Base-by-base conservation (phyloP, 2,888 invertebrate genomes). In the Euspilapteryx auroguttella region DNA sequence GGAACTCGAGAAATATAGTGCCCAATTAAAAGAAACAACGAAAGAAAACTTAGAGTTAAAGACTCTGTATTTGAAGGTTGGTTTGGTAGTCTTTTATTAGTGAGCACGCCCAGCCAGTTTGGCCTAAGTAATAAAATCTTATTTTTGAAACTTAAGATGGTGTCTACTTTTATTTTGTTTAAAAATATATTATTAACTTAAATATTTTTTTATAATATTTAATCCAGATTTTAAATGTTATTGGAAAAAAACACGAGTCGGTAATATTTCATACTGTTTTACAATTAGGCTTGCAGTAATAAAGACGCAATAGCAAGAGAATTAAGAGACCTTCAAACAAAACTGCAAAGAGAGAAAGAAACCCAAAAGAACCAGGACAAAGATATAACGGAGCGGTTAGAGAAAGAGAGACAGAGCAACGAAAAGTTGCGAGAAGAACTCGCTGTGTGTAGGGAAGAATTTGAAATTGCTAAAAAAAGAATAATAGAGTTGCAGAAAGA, bases 251-350 rank as follows among this genome's bases (percentile, higher is more conserved):
- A n/a, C n/a, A n/a, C n/a, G n/a, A n/a, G n/a, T n/a, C n/a, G n/a
- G n/a, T n/a, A 17, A 6, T 17, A 6, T 17, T 17, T 8, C 17
- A 17, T 17, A 17, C 17, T 4, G 4, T 22, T 23, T 3, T 21
- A 10, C 34, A 62, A 65, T 27, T 55, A 82, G 51, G 81, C 81
- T 3, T 82, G 82, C 34, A 79, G 79, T 34, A 66, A 78, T 4
- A 80, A 83, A 26, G 84, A 84, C 31, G 47, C 78, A n/a, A 54
- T 80, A 3, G 54, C 71, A 13, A 69, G 78, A 35, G 80, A 83
- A 43, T 44, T 83, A 23, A 79, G 76, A 37, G 78, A 82, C 28
- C 38, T 80, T 21, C 75, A 78, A 35, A 35, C 48, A 2, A 66
- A 50, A 45, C 44, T 54, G 30, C 61, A 63, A 36, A 62, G 57